phyloP scores from a whole-genome alignment of 2,888 invertebrate genomes.

The Terebella lapidaria region DNA sequence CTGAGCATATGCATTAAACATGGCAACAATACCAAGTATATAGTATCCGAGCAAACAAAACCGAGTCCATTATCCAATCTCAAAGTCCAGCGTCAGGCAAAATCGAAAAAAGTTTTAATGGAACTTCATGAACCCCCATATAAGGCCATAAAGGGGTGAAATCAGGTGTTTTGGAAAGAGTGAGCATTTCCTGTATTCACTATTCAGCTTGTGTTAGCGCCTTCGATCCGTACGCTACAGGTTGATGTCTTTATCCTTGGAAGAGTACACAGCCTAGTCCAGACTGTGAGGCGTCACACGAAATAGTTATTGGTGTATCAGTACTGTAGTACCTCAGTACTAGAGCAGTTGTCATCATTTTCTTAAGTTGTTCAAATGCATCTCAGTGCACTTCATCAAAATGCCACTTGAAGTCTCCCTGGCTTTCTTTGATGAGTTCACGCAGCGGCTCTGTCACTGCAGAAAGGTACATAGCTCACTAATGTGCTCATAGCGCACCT shows the following conservation, averaged over 20 bases:
- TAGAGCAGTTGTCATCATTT: conserved; percentile 15
- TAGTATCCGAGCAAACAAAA: too few species aligned
- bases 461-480: too few species aligned
- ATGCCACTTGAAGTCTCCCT: conserved; percentile 6
- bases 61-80: too few species aligned
- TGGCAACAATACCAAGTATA: too few species aligned
- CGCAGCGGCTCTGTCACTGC: too few species aligned
- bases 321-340: conserved; percentile 8
- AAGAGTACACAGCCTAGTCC: conserved; percentile 10
- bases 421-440: conserved; percentile 11
- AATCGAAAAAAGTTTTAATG: too few species aligned
- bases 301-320: background rate
- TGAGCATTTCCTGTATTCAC: too few species aligned
- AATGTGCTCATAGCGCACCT: too few species aligned
- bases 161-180: too few species aligned
- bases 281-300: conserved; percentile 11
- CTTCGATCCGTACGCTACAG: conserved; percentile 12
- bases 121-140: too few species aligned
- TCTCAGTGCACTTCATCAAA: conserved; percentile 11
- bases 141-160: too few species aligned
- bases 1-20: conserved; percentile 16
- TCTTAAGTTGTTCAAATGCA: conserved; percentile 9
- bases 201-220: conserved; percentile 12
- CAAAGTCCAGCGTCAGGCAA: too few species aligned
- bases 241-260: conserved; percentile 6